Evolutionary conservation across 2,888 invertebrate species (phyloP), one percentile per base, ranked within the genome.

Genomic region (Calliphora vomitoria): DNA sequence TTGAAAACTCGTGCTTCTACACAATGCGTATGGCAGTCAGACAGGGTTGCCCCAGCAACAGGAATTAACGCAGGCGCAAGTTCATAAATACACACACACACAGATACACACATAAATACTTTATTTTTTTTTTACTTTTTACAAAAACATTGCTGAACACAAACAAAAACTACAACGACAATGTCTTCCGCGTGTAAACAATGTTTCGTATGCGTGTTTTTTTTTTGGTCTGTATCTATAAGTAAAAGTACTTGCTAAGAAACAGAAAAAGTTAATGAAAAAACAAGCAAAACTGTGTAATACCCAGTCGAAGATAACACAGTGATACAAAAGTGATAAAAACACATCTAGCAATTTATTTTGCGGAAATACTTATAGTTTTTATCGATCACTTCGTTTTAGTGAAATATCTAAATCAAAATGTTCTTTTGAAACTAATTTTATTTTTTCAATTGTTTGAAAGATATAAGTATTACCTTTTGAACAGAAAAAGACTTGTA

Each of bases 21-120:
- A 53, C 58, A 62, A n/a, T 81, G 88, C 84, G 82, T 83, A 83
- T 82, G 75, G 18, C 66, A 71, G 84, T 80, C 85, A 87, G 87
- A 87, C 87, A 82, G 92, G 91, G 92, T 92, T 92, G 92, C 92
- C 92, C 90, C 91, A 91, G 92, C 91, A 92, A 91, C 91, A 91
- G 89, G 89, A 92, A 90, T 91, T 91, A 90, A 92, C 92, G 92
- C 92, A 92, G 92, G 92, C 92, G 92, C 92, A 78, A 50, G 82
- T 79, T 79, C 55, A 44, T 18, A 53, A 25, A 50, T 35, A 44
- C 15, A 47, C 38, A 41, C 44, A 44, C 15, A 47, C 38, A 41
- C 41, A 68, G 1, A 62, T 2, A 50, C n/a, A 44, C 38, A 50
- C 20, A 58, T 11, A 38, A 13, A n/a, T 50, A 64, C 66, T 74